Percentiles rank a stretch among this genome's conserved stretches.
Evolutionary conservation across 2,888 invertebrate species (phyloP).

Genomic region (Axea sp.): DNA sequence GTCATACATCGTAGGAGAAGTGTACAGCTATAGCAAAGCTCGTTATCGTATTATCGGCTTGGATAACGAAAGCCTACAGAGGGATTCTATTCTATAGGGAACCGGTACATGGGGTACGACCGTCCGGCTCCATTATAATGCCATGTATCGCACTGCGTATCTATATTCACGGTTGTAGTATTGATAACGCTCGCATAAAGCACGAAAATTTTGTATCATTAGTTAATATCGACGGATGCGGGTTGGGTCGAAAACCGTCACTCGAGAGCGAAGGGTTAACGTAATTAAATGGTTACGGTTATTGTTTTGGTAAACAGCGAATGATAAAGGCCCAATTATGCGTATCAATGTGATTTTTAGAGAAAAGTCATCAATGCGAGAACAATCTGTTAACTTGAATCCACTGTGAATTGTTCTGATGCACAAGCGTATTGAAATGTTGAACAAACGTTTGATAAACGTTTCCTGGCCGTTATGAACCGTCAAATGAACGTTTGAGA

Average conservation of each 20-base stretch:
- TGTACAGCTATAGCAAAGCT: slow-evolving; percentile 65
- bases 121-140: slow-evolving; percentile 64
- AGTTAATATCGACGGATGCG: slow-evolving; percentile 67
- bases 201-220: slow-evolving; percentile 74
- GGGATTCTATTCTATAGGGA: slow-evolving; percentile 70
- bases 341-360: too few species aligned
- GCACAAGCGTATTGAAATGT: too few species aligned
- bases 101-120: slow-evolving; percentile 67
- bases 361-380: too few species aligned
- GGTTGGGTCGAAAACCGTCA: slow-evolving; percentile 8
- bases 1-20: slow-evolving; percentile 57
- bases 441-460: too few species aligned
- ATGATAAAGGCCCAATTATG: too few species aligned
- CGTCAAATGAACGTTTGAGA: too few species aligned
- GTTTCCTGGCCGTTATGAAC: too few species aligned
- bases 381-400: too few species aligned
- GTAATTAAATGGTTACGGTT: neutral
- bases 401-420: too few species aligned
- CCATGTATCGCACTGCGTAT: slow-evolving; percentile 70
- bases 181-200: slow-evolving; percentile 75
- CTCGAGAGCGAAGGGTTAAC: neutral
- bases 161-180: slow-evolving; percentile 69
- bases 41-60: slow-evolving; percentile 73
- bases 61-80: slow-evolving; percentile 67
- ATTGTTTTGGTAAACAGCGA: neutral